Evolutionary conservation across 1,140 invertebrate species (phyloP), one percentile per base, ranked within the genome.

Genomic region (Tribolium madens): DNA sequence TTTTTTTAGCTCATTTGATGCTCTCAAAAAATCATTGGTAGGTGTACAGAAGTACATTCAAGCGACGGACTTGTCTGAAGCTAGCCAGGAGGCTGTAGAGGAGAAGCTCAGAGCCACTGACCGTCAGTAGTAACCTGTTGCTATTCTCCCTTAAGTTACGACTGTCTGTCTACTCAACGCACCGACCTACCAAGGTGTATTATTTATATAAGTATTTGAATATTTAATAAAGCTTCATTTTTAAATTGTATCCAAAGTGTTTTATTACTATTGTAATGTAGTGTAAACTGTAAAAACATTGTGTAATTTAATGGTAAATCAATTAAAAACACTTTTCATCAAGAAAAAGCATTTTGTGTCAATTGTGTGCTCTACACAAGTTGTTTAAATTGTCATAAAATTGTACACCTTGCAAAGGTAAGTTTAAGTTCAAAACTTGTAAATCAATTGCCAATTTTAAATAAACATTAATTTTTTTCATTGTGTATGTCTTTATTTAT

Each of bases 11-110:
- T 97, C 96, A 83, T 98, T 98, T 85, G 96, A 97, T 87, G 96
- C 96, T 81, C 89, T 98, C 82, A 98, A 97, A 89, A 97, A 97
- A 86, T 96, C 96, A 76, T 89, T 98, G 83, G 95, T 97, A 78
- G 97, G 97, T 83, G 94, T 98, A 82, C 96, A 97, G 88, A 97
- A 97, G 89, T 97, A 97, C 89, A 96, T 98, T 87, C 97, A 99
- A 89, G 95, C 95, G 83, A 97, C 95, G 83, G 95, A 97, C 86
- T 89, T 95, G 83, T 95, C 95, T 79, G 95, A 96, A 89, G 95
- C 95, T 80, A 95, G 94, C 75, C 92, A 95, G 82, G 95, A 96
- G 87, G 93, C 94, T 81, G 95, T 97, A 72, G 95, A 97, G 87
- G 95, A 96, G 85, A 96, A 97, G 87, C 91, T 97, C 81, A 92